Evolutionary conservation across 1,140 invertebrate species (phyloP).

Genomic region (Hormaphis cornu): DNA sequence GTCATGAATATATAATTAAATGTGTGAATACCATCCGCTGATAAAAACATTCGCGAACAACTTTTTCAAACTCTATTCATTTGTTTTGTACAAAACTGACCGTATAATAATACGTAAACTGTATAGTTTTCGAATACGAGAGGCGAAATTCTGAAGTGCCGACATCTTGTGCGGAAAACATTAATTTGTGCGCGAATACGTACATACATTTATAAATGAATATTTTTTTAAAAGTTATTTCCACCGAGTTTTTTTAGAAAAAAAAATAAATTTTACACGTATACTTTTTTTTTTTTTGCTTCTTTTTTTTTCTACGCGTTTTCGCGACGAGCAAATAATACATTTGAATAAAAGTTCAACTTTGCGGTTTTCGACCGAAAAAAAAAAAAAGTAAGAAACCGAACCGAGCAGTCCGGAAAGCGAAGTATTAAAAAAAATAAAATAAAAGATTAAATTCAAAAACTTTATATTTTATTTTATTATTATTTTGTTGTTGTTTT

Average conservation of each 20-base stretch:
- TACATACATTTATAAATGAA: conserved; percentile 6
- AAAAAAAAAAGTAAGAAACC: conserved; percentile 12
- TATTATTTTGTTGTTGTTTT: too few relatives aligned
- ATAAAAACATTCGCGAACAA: too few relatives aligned
- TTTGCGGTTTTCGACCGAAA: conserved; percentile 8
- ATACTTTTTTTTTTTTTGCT: conserved; percentile 9
- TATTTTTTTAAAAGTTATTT: conserved; percentile 14
- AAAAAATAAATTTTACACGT: conserved; percentile 23
- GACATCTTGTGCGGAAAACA: neutral
- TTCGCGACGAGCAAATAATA: conserved; percentile 18
- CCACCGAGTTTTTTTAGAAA: conserved; percentile 5
- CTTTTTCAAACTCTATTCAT: too few relatives aligned
- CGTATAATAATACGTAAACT: neutral
- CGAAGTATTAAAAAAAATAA: conserved; percentile 14
- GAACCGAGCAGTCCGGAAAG: conserved; percentile 6
- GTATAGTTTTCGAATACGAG: neutral
- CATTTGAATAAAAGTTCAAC: conserved; percentile 31
- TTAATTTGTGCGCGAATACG: neutral
- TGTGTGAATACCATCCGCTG: too few relatives aligned
- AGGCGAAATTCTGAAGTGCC: neutral
- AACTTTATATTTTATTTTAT: conserved; percentile 29
- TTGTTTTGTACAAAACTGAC: neutral
- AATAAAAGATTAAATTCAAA: conserved; percentile 14
- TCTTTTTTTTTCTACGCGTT: conserved; percentile 15
- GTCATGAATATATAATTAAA: too few relatives aligned